A percentile compares a stretch with the other conserved stretches of the same genome.
phyloP scores from a whole-genome alignment of 2,888 invertebrate genomes.

The Scaptomyza tumidula region DNA sequence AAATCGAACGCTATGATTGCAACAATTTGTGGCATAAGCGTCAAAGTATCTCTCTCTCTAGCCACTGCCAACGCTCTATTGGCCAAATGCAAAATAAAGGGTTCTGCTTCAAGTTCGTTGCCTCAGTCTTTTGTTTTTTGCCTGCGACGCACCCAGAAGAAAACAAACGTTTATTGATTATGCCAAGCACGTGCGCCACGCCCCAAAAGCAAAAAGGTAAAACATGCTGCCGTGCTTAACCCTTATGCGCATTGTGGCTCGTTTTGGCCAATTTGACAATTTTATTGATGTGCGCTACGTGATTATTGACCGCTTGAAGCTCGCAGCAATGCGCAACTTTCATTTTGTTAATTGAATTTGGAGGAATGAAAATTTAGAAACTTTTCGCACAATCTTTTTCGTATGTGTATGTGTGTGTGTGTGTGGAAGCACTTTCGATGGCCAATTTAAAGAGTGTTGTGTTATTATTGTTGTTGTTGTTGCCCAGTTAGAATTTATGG shows the following conservation, averaged over 20 bases:
- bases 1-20: conserved; percentile 14
- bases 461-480: conserved; percentile 17
- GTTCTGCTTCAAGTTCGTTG: conserved; percentile 44
- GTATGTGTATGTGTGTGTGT: conserved; percentile 4
- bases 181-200: conserved; percentile 56
- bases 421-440: conserved; percentile 49
- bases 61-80: not conserved
- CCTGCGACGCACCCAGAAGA: conserved; percentile 28
- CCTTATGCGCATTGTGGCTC: conserved; percentile 36
- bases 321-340: conserved; percentile 53
- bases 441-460: conserved; percentile 28
- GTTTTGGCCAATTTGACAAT: conserved; percentile 72
- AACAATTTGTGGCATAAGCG: conserved; percentile 38
- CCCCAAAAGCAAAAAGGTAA: conserved; percentile 36
- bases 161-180: conserved; percentile 22
- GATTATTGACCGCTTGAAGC: conserved; percentile 55
- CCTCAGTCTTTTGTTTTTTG: conserved; percentile 34
- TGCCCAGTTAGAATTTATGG: conserved; percentile 56
- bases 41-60: not conserved
- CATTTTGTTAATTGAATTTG: conserved; percentile 71
- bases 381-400: conserved; percentile 53
- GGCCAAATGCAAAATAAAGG: conserved; percentile 1
- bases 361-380: conserved; percentile 53
- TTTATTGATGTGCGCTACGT: conserved; percentile 72
- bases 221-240: conserved; percentile 30